These are phyloP conservation scores for Oscheius sp. DNA, from an alignment of 2,888 invertebrate genomes.

Conservation along the genomic window DNA sequence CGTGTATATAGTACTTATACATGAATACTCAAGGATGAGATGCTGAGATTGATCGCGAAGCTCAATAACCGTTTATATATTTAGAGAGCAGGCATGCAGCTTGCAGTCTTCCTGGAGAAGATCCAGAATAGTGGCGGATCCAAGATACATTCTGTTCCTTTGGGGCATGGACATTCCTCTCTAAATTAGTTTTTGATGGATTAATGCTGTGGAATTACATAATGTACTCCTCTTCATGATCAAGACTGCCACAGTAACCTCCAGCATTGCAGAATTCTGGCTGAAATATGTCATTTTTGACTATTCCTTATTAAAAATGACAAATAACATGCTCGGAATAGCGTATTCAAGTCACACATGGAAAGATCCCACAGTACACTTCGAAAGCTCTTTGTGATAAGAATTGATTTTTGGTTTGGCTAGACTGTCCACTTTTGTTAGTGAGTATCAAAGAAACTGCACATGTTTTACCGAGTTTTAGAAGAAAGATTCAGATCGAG, in stretches of 20 bases:
- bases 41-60: background rate
- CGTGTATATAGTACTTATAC: too few relatives aligned
- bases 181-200: background rate
- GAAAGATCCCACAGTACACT: too few relatives aligned
- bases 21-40: background rate
- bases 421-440: too few relatives aligned
- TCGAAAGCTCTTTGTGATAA: too few relatives aligned
- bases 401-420: too few relatives aligned
- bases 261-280: conserved; percentile 9
- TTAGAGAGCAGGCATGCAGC: conserved; percentile 11
- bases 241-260: conserved; percentile 12
- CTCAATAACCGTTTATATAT: too few relatives aligned
- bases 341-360: too few relatives aligned
- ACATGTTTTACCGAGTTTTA: too few relatives aligned
- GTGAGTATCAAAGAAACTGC: too few relatives aligned
- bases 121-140: background rate
- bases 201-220: conserved; percentile 9
- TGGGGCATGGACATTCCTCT: conserved; percentile 15
- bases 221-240: conserved; percentile 7
- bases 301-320: too few relatives aligned
- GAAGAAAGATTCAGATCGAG: too few relatives aligned
- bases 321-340: too few relatives aligned
- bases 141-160: background rate
- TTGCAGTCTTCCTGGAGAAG: conserved; percentile 14
- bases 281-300: conserved; percentile 11